Conservation (phyloP, 2,113 vertebrate species). For the Calyptomena viridis region DNA sequence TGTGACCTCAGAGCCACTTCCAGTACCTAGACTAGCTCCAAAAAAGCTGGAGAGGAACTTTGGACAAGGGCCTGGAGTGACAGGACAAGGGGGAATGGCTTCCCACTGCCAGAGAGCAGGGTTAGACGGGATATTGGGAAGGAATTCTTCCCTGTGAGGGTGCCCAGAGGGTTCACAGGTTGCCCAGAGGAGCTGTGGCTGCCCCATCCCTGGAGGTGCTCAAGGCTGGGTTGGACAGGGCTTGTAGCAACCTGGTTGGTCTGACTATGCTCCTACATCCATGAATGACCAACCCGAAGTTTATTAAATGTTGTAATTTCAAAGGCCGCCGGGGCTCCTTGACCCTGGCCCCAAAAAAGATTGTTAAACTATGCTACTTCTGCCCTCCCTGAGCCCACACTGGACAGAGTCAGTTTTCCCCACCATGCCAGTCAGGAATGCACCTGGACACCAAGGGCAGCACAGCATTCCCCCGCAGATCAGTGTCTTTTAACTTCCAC, state of each 20-base stretch:
- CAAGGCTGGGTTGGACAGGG: neutral
- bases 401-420: fast-evolving
- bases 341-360: neutral
- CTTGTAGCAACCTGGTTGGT: neutral
- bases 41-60: neutral
- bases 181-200: neutral
- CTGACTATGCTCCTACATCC: neutral
- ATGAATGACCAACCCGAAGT: neutral
- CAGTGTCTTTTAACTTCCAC: neutral
- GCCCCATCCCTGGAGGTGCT: neutral
- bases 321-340: neutral
- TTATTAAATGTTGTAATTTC: neutral
- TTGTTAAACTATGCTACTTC: neutral
- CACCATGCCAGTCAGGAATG: fast-evolving
- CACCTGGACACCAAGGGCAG: neutral
- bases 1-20: neutral
- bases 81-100: neutral
- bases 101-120: neutral
- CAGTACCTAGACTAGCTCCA: neutral
- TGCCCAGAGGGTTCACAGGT: too few relatives aligned
- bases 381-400: fast-evolving
- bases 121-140: neutral
- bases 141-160: neutral
- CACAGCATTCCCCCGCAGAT: neutral
- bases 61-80: neutral